Evolutionary conservation across 2,888 invertebrate genomes (phyloP).

Genomic region (Cataglyphis livida): DNA sequence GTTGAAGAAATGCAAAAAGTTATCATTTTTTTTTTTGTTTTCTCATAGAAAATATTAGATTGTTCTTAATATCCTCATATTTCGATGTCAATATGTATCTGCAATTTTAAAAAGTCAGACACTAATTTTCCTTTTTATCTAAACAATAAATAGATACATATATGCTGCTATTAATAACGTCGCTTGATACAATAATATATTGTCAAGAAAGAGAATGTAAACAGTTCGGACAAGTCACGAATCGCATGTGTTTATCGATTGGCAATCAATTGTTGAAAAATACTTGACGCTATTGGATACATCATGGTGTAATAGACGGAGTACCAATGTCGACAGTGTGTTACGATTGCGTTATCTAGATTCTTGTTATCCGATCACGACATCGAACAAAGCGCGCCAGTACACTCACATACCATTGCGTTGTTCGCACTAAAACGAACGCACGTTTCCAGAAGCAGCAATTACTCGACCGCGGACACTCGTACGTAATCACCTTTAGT

Average conservation of each 20-base stretch:
- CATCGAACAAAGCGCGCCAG: constrained; percentile 64
- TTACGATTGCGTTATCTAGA: constrained; percentile 75
- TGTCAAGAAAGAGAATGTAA: background rate
- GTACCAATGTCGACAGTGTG: constrained; percentile 60
- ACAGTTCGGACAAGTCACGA: background rate
- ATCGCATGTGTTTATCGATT: constrained; percentile 48
- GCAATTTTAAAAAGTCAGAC: constrained; percentile 18
- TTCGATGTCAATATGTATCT: background rate
- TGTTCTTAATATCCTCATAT: background rate
- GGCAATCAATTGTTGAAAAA: constrained; percentile 62
- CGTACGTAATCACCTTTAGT: constrained; percentile 76
- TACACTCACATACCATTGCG: constrained; percentile 51
- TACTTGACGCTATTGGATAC: constrained; percentile 53
- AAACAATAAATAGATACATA: background rate
- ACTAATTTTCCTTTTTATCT: background rate
- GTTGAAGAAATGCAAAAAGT: background rate
- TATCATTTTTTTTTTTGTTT: background rate
- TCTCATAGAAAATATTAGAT: background rate
- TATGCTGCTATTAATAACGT: constrained; percentile 10
- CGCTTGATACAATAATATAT: background rate
- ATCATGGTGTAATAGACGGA: constrained; percentile 53
- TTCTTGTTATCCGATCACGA: constrained; percentile 77
- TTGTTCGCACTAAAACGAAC: constrained; percentile 66
- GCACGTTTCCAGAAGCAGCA: constrained; percentile 71
- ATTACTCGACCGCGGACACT: constrained; percentile 75